Evolutionary conservation across 2,888 invertebrate species (phyloP).

Genomic region (Catocala nupta): DNA sequence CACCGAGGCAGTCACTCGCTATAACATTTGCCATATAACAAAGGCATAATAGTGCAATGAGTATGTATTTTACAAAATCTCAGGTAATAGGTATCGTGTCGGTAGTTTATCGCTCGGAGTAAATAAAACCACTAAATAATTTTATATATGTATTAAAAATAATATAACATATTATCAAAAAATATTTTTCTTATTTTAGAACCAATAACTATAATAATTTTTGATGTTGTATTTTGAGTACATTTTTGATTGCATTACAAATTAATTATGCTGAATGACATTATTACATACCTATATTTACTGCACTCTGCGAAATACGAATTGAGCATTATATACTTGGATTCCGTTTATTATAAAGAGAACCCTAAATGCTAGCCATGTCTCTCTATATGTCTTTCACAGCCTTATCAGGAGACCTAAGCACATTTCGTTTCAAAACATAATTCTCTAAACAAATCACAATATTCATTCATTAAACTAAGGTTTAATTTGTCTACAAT

Average conservation of each 20-base stretch:
- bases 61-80: no score
- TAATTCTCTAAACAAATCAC: conserved; percentile 1
- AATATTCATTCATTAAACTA: conserved; percentile 1
- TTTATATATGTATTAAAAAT: conserved; percentile 36
- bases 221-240: conserved; percentile 34
- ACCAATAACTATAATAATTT: conserved; percentile 56
- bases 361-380: conserved; percentile 10
- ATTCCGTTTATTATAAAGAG: conserved; percentile 24
- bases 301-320: conserved; percentile 32
- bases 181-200: conserved; percentile 67
- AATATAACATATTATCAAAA: conserved; percentile 69
- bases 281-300: conserved; percentile 29
- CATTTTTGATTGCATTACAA: conserved; percentile 40
- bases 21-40: no score
- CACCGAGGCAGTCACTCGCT: no score
- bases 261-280: conserved; percentile 37
- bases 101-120: not conserved
- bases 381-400: conserved; percentile 13
- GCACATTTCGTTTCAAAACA: not conserved
- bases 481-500: not conserved
- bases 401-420: conserved; percentile 12
- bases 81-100: no score
- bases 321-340: conserved; percentile 42
- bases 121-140: conserved; percentile 6
- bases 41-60: no score